These are phyloP conservation scores for Rhincodon typus DNA, from an alignment of 2,797 vertebrate genomes.

Conservation along the genomic window DNA sequence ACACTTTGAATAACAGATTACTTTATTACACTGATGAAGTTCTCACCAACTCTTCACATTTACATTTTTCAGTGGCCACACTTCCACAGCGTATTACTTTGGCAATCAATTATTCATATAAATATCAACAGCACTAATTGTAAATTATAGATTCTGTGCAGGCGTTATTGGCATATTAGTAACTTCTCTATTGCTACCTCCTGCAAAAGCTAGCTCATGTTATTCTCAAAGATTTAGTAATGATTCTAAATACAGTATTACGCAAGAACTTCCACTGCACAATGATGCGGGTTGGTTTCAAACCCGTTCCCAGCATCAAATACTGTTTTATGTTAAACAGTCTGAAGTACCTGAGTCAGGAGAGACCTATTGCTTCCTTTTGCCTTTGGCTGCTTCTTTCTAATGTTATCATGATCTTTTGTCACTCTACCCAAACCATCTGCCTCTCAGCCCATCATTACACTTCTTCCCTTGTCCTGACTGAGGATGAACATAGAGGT, in stretches of 20 bases:
- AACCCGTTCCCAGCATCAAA: background rate
- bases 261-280: background rate
- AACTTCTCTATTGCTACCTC: background rate
- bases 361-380: background rate
- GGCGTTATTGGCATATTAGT: background rate
- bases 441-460: background rate
- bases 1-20: constrained; percentile 32
- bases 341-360: background rate
- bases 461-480: background rate
- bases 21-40: constrained; percentile 23
- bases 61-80: background rate
- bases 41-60: constrained; percentile 19
- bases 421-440: background rate
- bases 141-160: constrained; percentile 30
- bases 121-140: constrained; percentile 13
- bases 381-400: background rate
- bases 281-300: background rate
- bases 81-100: background rate
- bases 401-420: background rate
- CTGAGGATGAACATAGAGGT: background rate
- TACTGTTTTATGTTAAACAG: too few relatives aligned
- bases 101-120: constrained; percentile 29
- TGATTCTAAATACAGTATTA: background rate
- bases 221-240: constrained; percentile 26
- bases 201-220: background rate